These are phyloP conservation scores for Rhopalosiphum padi DNA, from an alignment of 1,140 invertebrate species.

Conservation along the genomic window DNA sequence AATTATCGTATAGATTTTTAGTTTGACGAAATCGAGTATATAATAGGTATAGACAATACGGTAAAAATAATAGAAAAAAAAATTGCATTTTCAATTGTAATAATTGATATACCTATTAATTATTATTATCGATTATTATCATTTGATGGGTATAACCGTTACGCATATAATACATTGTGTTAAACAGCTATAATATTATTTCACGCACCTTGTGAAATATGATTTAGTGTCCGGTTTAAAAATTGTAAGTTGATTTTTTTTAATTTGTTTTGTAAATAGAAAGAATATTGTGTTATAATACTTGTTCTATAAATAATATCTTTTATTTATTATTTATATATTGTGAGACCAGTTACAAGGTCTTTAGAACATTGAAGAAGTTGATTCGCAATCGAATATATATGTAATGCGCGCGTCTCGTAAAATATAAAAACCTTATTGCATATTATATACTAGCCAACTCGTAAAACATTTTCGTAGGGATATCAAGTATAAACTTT, in stretches of 20 bases:
- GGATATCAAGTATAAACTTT: conserved; percentile 11
- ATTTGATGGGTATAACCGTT: neutral
- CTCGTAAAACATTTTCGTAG: conserved; percentile 24
- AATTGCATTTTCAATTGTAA: neutral
- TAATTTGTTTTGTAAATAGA: neutral
- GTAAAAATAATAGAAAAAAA: neutral
- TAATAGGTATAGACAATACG: too few species aligned
- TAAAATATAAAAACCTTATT: conserved; percentile 32
- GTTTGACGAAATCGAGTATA: too few species aligned
- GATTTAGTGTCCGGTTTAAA: neutral
- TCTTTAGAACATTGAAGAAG: conserved; percentile 3
- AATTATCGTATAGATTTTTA: too few species aligned
- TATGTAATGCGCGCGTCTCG: neutral
- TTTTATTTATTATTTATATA: neutral
- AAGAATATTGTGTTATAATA: neutral
- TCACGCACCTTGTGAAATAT: neutral
- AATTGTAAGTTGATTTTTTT: neutral
- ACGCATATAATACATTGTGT: neutral
- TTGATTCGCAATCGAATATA: neutral
- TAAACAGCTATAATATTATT: neutral
- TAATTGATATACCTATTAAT: neutral
- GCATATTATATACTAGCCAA: conserved; percentile 12
- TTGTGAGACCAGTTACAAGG: neutral
- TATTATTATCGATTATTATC: neutral
- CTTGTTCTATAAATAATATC: neutral